Conservation (phyloP, 2,797 vertebrate genomes). For the Poecilia picta region DNA sequence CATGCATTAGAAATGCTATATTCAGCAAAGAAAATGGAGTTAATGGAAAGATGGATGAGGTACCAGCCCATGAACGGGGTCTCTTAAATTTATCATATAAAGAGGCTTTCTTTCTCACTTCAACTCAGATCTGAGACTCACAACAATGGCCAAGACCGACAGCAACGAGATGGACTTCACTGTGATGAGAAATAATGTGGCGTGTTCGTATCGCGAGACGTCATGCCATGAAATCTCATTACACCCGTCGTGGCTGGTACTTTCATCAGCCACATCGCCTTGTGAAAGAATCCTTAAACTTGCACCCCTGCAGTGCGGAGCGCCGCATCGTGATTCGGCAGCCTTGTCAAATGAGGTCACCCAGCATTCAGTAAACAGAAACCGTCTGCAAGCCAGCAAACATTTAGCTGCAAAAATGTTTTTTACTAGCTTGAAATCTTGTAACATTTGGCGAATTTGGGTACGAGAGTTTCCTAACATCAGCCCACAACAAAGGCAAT, state of each 20-base stretch:
- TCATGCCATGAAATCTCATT: background rate
- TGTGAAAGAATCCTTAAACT: background rate
- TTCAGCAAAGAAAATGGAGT: background rate
- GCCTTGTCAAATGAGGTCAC: background rate
- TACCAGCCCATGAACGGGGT: background rate
- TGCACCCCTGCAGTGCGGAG: background rate
- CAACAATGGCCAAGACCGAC: background rate
- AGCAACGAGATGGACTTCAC: background rate
- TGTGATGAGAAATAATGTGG: background rate
- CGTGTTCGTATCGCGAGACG: background rate
- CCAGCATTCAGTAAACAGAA: slow-evolving; percentile 10
- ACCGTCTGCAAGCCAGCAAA: slow-evolving; percentile 3
- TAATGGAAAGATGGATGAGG: background rate
- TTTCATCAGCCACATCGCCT: background rate
- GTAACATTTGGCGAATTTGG: slow-evolving; percentile 10
- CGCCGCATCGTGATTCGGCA: background rate
- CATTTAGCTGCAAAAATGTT: background rate
- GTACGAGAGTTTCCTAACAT: slow-evolving; percentile 41
- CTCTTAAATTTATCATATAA: background rate
- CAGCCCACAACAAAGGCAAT: slow-evolving; percentile 47
- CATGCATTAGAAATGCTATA: background rate
- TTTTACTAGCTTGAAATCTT: slow-evolving; percentile 38
- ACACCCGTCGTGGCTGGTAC: background rate
- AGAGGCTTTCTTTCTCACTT: background rate
- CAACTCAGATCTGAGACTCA: background rate